Conservation (phyloP, 2,797 vertebrate genomes). For the Enteromius paludinosus region DNA sequence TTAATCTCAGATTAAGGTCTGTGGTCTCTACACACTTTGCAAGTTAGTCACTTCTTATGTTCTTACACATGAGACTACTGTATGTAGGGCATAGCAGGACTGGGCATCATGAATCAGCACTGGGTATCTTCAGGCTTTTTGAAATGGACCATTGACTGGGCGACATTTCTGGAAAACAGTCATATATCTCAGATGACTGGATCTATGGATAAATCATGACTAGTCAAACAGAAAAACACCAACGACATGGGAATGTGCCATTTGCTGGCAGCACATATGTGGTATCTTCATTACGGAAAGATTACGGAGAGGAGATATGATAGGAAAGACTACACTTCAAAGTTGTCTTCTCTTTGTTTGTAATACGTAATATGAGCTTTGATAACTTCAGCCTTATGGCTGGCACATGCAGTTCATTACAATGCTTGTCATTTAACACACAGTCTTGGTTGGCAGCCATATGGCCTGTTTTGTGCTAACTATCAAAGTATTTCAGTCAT, state of each 20-base stretch:
- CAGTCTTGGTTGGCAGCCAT: neutral
- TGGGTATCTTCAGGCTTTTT: neutral
- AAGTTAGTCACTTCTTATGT: constrained; percentile 1
- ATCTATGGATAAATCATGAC: neutral
- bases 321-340: neutral
- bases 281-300: neutral
- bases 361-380: neutral
- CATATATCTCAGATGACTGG: neutral
- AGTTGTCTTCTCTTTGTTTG: neutral
- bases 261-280: neutral
- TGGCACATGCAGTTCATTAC: neutral
- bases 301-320: neutral
- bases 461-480: neutral
- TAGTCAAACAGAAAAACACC: neutral
- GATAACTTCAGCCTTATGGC: neutral
- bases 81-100: neutral
- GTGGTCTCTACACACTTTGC: neutral
- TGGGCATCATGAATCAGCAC: constrained; percentile 16
- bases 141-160: constrained; percentile 11
- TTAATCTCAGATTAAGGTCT: constrained; percentile 18
- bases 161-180: neutral
- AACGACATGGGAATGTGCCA: neutral
- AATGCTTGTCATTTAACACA: neutral
- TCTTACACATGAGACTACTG: neutral
- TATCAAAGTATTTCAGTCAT: neutral